Evolutionary conservation across 2,888 invertebrate genomes (phyloP).

Genomic region (Brachyptera putata): DNA sequence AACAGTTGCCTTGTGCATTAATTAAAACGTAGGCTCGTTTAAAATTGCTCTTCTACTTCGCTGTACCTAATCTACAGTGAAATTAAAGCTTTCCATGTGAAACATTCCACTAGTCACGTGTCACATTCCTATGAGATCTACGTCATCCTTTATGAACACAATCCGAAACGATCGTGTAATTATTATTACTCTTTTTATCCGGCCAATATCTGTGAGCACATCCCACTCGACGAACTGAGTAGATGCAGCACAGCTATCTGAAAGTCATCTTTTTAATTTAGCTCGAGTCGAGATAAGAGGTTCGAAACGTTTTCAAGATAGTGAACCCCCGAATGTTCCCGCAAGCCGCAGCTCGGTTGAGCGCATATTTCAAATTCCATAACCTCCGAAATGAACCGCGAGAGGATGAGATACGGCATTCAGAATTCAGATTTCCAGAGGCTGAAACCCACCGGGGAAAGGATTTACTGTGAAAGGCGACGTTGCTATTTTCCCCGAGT

Average conservation of each 20-base stretch:
- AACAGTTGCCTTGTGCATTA: slow-evolving; percentile 23
- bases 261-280: slow-evolving; percentile 6
- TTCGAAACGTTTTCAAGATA: neutral
- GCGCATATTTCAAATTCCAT: neutral
- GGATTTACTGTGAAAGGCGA: too few relatives aligned
- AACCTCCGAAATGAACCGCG: neutral
- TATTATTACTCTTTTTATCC: too few relatives aligned
- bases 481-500: too few relatives aligned
- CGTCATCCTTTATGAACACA: neutral
- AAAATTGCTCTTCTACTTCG: slow-evolving; percentile 11
- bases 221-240: too few relatives aligned
- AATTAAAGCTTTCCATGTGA: slow-evolving; percentile 24
- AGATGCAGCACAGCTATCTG: neutral
- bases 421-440: neutral
- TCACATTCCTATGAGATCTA: neutral
- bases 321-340: neutral
- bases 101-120: slow-evolving; percentile 7
- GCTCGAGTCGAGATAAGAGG: slow-evolving; percentile 1
- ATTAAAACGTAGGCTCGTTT: slow-evolving; percentile 26
- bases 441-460: neutral
- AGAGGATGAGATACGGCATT: neutral
- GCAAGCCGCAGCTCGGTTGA: neutral
- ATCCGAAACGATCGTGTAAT: too few relatives aligned
- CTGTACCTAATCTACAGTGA: slow-evolving; percentile 29
- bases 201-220: too few relatives aligned